Evolutionary conservation across 2,113 vertebrate genomes (phyloP).

Genomic region (Rhinopithecus roxellana): DNA sequence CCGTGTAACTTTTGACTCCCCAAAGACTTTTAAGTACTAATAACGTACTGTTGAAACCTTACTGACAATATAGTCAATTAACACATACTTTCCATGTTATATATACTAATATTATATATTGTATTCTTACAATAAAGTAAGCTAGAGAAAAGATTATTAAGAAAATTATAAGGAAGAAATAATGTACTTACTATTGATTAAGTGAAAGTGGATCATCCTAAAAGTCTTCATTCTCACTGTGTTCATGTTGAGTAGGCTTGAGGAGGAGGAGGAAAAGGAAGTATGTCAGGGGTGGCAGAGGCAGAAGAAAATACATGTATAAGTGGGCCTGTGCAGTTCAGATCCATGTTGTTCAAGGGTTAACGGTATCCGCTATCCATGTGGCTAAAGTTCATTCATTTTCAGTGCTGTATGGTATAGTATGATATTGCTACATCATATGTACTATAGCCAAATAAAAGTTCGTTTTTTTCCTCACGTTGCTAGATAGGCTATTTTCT

Average conservation of each 20-base stretch:
- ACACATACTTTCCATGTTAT: neutral
- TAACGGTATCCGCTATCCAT: neutral
- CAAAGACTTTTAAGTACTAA: neutral
- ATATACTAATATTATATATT: neutral
- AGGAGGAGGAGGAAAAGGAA: neutral
- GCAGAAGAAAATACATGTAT: neutral
- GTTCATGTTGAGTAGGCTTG: neutral
- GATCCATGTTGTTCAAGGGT: neutral
- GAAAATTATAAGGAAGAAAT: neutral
- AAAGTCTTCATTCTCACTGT: neutral
- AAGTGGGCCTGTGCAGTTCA: neutral
- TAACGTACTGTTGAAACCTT: neutral
- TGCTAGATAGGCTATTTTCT: neutral
- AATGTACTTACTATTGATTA: neutral
- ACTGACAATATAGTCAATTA: neutral
- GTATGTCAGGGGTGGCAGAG: neutral
- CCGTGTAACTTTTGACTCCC: neutral
- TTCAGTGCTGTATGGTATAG: neutral
- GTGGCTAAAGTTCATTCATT: neutral
- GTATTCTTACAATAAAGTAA: neutral
- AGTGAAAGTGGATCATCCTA: neutral
- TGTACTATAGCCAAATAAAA: neutral
- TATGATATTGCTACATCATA: neutral
- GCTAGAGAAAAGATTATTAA: neutral
- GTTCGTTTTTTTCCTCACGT: conserved; percentile 18